A percentile compares a stretch with the other conserved stretches of the same genome.
phyloP scores from a whole-genome alignment of 1,140 invertebrate species.

The Eumaeus atala region DNA sequence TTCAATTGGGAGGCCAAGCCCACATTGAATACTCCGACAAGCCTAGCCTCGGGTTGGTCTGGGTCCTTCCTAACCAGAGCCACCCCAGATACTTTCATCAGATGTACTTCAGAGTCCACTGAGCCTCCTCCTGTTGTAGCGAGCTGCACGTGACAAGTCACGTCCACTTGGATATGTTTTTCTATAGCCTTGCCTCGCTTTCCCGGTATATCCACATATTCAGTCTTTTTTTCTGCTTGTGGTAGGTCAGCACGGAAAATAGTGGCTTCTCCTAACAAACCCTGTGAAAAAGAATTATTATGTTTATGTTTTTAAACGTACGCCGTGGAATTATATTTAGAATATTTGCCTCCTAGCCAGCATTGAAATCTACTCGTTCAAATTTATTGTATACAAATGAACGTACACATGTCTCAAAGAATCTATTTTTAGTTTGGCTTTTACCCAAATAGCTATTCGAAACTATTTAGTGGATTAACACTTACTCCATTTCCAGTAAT shows the following conservation, averaged over 20 bases:
- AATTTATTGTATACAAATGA: constrained; percentile 8
- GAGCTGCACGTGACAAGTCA: constrained; percentile 78
- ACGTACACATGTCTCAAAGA: neutral
- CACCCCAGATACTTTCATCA: constrained; percentile 79
- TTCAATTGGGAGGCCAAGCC: constrained; percentile 80
- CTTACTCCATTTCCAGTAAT: constrained; percentile 75
- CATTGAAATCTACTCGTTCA: constrained; percentile 9
- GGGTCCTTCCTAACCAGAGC: constrained; percentile 78
- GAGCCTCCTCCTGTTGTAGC: constrained; percentile 75
- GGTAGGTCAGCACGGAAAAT: constrained; percentile 79
- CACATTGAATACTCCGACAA: constrained; percentile 78
- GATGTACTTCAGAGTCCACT: constrained; percentile 74
- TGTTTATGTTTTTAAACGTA: constrained; percentile 1
- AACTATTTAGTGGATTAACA: constrained; percentile 11
- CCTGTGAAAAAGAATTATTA: constrained; percentile 32
- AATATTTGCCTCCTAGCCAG: constrained; percentile 16
- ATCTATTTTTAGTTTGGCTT: neutral
- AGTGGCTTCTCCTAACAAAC: constrained; percentile 76
- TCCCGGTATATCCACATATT: constrained; percentile 72
- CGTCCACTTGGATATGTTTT: constrained; percentile 79
- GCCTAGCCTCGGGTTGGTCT: constrained; percentile 62
- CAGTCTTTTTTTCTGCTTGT: constrained; percentile 77
- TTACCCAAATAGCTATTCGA: neutral
- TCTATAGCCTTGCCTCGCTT: constrained; percentile 72
- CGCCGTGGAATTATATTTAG: constrained; percentile 9